Conservation (phyloP, 1,140 invertebrate genomes). For the Diorhabda sublineata region DNA sequence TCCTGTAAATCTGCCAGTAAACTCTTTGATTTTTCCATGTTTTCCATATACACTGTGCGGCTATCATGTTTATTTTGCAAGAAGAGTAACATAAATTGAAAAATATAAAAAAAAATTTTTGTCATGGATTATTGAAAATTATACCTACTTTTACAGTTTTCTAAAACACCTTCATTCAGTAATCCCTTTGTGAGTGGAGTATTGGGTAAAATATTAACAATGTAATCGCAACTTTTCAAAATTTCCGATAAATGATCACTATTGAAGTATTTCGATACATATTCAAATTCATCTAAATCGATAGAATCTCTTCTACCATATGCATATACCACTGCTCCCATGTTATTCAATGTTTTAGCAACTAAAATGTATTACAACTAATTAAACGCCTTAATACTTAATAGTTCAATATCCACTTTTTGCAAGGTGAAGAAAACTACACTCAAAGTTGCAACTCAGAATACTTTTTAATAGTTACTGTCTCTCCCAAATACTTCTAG, state of each 20-base stretch:
- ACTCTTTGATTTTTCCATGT: no score
- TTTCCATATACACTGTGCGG: no score
- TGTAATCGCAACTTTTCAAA: slow-evolving; percentile 54
- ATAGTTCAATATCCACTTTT: background rate
- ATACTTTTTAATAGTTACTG: background rate
- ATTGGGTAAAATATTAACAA: slow-evolving; percentile 55
- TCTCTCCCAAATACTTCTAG: background rate
- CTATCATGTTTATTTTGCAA: no score
- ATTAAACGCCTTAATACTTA: background rate
- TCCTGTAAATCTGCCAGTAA: no score
- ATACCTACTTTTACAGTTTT: slow-evolving; percentile 43
- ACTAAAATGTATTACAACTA: slow-evolving; percentile 39
- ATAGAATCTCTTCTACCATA: slow-evolving; percentile 44
- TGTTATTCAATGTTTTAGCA: slow-evolving; percentile 45
- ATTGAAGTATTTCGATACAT: slow-evolving; percentile 41
- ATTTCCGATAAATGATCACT: slow-evolving; percentile 46
- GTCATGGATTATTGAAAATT: background rate
- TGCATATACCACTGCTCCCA: slow-evolving; percentile 43
- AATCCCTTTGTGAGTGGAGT: slow-evolving; percentile 53
- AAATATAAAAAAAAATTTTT: no score
- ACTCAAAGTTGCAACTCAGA: background rate
- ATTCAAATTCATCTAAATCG: slow-evolving; percentile 35
- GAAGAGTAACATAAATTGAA: no score
- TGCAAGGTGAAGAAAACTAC: background rate
- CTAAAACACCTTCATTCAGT: slow-evolving; percentile 50